A percentile compares a stretch with the other conserved stretches of the same genome.
Conservation (phyloP, 1,140 invertebrate genomes). For the Pentalonia nigronervosa region DNA sequence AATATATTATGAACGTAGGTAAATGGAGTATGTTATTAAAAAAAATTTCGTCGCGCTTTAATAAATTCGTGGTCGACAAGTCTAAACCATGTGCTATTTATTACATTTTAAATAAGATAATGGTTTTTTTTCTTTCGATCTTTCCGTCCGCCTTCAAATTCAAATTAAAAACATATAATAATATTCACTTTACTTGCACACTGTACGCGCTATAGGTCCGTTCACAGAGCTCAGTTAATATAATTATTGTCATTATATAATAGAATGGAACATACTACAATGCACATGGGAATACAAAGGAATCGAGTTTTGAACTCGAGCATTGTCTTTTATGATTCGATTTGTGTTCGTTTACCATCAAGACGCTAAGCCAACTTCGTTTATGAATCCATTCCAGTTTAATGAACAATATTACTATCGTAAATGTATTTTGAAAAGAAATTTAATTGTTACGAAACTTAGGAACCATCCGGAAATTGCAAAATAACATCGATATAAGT, state of each 20-base stretch:
- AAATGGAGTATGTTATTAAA: not conserved
- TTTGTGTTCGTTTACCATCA: not conserved
- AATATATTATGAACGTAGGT: too few species aligned
- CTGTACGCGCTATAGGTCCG: not conserved
- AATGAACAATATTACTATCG: not conserved
- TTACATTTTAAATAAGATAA: not conserved
- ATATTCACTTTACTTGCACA: not conserved
- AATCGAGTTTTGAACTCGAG: not conserved
- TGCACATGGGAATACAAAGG: not conserved
- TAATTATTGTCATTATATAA: not conserved
- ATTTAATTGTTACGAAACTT: not conserved
- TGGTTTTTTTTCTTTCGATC: not conserved
- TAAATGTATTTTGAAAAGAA: not conserved
- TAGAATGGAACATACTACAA: not conserved
- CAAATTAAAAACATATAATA: not conserved
- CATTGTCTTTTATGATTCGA: conserved; percentile 2
- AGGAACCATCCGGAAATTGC: not conserved
- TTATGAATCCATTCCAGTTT: not conserved
- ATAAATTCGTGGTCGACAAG: not conserved
- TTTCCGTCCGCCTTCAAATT: not conserved
- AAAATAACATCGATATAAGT: not conserved
- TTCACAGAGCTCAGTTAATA: not conserved
- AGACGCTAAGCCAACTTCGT: not conserved
- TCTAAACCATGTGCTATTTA: not conserved
- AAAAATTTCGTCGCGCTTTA: not conserved